Percentiles rank a stretch among this genome's conserved stretches.
Conservation (phyloP, 2,888 invertebrate genomes). For the Drosophila setosimentum region DNA sequence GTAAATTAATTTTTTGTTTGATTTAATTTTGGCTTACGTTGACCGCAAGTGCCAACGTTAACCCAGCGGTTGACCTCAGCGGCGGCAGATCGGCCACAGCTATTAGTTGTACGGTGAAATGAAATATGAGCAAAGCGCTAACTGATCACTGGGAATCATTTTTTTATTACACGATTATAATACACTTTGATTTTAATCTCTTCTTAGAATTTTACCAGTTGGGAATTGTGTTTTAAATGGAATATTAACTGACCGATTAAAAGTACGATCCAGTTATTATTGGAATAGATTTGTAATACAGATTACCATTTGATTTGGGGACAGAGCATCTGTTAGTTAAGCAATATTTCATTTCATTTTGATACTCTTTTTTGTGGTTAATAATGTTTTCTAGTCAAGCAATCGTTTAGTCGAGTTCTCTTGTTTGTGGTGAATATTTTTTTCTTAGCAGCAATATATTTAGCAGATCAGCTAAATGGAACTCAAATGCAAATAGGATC, state of each 20-base stretch:
- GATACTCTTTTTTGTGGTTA: too few relatives aligned
- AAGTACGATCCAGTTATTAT: background rate
- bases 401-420: background rate
- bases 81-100: background rate
- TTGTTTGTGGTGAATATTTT: background rate
- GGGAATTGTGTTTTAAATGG: background rate
- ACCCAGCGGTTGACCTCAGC: constrained; percentile 36
- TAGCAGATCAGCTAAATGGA: background rate
- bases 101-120: background rate
- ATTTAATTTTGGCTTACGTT: constrained; percentile 34
- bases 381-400: background rate
- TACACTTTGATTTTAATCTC: background rate
- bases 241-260: background rate
- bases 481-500: too few relatives aligned
- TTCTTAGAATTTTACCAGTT: background rate
- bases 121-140: constrained; percentile 9
- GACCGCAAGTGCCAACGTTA: constrained; percentile 40
- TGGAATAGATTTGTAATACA: background rate
- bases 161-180: background rate
- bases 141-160: background rate
- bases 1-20: constrained; percentile 50
- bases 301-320: background rate
- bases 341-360: background rate
- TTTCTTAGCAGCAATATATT: background rate
- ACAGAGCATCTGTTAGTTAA: background rate